Percentiles rank a stretch among this genome's conserved stretches.
Evolutionary conservation across 2,888 invertebrate species (phyloP).

Genomic region (Trimorus sp.): DNA sequence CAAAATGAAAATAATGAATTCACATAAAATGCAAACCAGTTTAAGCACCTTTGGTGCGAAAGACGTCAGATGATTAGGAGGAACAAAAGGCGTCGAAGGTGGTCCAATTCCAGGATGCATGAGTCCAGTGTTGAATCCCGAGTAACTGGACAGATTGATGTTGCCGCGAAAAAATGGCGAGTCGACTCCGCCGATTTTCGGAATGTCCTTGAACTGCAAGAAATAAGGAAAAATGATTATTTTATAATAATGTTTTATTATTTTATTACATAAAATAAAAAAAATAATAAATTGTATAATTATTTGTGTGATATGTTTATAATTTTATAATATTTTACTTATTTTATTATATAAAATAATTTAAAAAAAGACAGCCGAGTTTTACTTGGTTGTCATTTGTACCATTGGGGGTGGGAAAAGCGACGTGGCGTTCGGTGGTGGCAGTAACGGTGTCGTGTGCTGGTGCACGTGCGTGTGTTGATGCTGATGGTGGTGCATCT

Average conservation of each 20-base stretch:
- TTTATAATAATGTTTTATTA: too few species aligned
- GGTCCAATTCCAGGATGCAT: conserved; percentile 90
- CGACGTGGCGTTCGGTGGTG: conserved; percentile 83
- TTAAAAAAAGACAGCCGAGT: too few species aligned
- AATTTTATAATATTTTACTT: too few species aligned
- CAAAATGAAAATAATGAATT: background rate
- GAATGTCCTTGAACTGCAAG: conserved; percentile 91
- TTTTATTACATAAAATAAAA: too few species aligned
- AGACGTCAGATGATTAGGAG: conserved; percentile 92
- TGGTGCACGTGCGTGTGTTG: conserved; percentile 96
- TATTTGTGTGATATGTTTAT: too few species aligned
- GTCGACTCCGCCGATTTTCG: conserved; percentile 90
- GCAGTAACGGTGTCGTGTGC: conserved; percentile 87
- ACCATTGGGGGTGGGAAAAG: conserved; percentile 86
- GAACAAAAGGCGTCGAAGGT: conserved; percentile 91
- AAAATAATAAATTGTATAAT: too few species aligned
- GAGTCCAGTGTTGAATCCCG: conserved; percentile 89
- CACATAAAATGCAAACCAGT: background rate
- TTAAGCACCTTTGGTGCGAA: conserved; percentile 92
- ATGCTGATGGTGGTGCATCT: conserved; percentile 96
- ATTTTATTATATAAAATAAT: too few species aligned
- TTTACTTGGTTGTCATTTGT: background rate
- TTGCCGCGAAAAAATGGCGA: conserved; percentile 90
- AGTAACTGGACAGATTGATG: conserved; percentile 89
- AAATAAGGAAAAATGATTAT: too few species aligned